phyloP scores from a whole-genome alignment of 2,888 invertebrate species.

The Alentia gelatinosa region DNA sequence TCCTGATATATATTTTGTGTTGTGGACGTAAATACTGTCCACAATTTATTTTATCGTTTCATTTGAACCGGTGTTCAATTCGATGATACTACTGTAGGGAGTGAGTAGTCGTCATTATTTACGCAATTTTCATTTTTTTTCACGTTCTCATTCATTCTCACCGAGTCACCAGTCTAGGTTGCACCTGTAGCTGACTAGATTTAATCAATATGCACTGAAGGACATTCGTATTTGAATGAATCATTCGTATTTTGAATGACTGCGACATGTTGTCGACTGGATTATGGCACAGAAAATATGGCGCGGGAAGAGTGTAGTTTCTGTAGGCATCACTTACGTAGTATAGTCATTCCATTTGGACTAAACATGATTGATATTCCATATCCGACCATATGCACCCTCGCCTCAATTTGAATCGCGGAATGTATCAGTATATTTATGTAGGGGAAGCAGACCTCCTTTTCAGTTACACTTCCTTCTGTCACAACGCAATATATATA shows the following conservation, averaged over 20 bases:
- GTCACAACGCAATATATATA: background rate
- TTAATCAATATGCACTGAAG: constrained; percentile 14
- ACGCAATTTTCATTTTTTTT: background rate
- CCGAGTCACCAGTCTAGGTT: background rate
- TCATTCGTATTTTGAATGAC: background rate
- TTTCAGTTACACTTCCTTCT: background rate
- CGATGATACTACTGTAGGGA: background rate
- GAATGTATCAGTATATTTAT: background rate
- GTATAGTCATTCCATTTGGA: constrained; percentile 16
- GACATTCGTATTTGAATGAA: background rate
- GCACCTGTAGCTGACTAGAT: constrained; percentile 22
- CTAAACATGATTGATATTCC: background rate
- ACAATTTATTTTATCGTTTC: background rate
- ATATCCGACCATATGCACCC: background rate
- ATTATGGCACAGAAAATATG: background rate
- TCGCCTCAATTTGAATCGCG: background rate
- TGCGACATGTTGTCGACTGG: background rate
- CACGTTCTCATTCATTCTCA: background rate
- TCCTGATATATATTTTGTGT: too few species aligned
- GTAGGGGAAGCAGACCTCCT: background rate
- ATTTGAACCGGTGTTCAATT: background rate
- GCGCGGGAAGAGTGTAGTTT: background rate
- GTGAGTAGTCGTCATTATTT: background rate
- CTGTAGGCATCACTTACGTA: background rate
- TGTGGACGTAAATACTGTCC: too few species aligned